Conservation (phyloP, 2,797 vertebrate species). For the Mustela erminea region DNA sequence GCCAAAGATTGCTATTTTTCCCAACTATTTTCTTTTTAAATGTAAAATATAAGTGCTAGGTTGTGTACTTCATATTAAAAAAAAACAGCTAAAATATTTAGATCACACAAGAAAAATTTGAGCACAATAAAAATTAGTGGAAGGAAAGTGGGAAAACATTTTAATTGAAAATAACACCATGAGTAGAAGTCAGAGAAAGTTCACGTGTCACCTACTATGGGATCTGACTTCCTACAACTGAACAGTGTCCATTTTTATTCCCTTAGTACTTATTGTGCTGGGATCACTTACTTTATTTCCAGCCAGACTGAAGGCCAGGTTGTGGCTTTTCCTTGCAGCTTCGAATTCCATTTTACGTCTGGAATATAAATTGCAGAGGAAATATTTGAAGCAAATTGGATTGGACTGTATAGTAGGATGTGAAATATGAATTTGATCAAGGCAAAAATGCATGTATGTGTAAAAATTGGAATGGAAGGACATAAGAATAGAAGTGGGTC, state of each 20-base stretch:
- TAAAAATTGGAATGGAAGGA: background rate
- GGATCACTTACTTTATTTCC: background rate
- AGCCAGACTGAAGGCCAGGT: background rate
- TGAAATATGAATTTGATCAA: background rate
- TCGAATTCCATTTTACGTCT: background rate
- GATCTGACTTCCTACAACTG: background rate
- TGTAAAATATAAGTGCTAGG: background rate
- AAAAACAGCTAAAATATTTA: background rate
- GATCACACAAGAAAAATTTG: background rate
- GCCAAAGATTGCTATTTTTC: background rate
- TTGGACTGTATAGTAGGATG: background rate
- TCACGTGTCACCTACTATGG: background rate
- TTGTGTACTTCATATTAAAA: background rate
- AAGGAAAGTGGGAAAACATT: background rate
- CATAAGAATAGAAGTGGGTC: background rate
- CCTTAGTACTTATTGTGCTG: background rate
- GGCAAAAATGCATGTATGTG: background rate
- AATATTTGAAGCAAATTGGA: background rate
- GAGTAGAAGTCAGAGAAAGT: background rate
- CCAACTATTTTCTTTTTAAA: background rate
- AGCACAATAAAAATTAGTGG: background rate
- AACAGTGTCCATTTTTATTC: background rate
- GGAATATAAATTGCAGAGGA: background rate
- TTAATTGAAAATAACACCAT: background rate
- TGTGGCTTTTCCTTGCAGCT: background rate